Base-by-base conservation (phyloP, 2,113 vertebrate species). In the Neodontobutis hainanensis region DNA sequence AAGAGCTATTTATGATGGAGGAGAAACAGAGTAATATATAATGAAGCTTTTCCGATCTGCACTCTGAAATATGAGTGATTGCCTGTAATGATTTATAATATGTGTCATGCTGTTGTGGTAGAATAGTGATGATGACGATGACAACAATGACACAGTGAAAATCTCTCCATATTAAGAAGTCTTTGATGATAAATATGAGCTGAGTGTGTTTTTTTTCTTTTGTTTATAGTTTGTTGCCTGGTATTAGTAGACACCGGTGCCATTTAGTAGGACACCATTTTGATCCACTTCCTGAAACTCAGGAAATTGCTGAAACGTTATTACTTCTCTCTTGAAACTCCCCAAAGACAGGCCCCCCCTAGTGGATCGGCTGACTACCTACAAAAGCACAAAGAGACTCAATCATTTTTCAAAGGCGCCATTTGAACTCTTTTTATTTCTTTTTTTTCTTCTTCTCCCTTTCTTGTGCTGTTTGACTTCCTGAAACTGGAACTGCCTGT, bases 1-100 rank as follows among this genome's bases (percentile, higher is more conserved):
- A 89, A 92, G 87, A 92, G 80, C 87, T 91, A 92, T 92, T 90
- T 92, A 91, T 91, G 84, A 86, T 71, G 81, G 84, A 82, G 89
- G 88, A 88, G 88, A 90, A 81, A 89, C 86, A 92, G 87, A 93
- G 88, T 93, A 92, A 92, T 92, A 92, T 93, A 93, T 93, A 90
- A 80, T 85, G 85, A 87, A 81, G 70, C 73, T 83, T 88, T 89
- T 85, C 85, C 77, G 83, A 70, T 70, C 82, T 83, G 82, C 89
- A 80, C 83, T 87, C 86, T 32, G 44, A 46, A 15, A 61, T 66
- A 61, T 73, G 61, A 86, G 89, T 85, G 88, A 86, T 84, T 73
- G 82, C 85, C 84, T 90, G 87, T 88, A 84, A 82, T 81, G 82
- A 89, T 87, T 87, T 88, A 86, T 86, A 86, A 83, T 88, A 81